Conservation (phyloP, 2,888 invertebrate species). For the Ctena decussata region DNA sequence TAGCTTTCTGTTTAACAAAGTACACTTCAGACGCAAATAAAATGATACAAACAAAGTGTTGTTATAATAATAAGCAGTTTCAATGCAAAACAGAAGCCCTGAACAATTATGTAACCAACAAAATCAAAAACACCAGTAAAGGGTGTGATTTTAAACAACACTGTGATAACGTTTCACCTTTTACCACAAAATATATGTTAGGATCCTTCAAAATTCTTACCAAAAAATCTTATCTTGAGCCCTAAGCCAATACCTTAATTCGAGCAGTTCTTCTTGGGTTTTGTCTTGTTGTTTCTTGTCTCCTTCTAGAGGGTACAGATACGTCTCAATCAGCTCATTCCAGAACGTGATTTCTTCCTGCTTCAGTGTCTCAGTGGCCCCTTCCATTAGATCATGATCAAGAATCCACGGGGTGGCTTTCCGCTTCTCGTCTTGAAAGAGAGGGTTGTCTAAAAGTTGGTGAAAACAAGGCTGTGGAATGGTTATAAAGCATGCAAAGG, state of each 20-base stretch:
- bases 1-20: too few species aligned
- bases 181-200: too few species aligned
- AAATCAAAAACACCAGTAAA: too few species aligned
- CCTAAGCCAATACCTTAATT: constrained; percentile 61
- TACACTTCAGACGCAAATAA: too few species aligned
- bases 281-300: constrained; percentile 90
- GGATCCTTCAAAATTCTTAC: too few species aligned
- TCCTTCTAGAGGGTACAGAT: constrained; percentile 97
- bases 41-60: too few species aligned
- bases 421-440: constrained; percentile 63
- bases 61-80: too few species aligned
- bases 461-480: background rate
- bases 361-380: constrained; percentile 45
- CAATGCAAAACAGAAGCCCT: too few species aligned
- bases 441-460: constrained; percentile 67
- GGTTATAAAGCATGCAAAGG: background rate
- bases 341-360: constrained; percentile 94
- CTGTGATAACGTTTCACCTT: too few species aligned
- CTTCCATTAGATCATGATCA: constrained; percentile 65
- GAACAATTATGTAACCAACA: too few species aligned
- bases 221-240: too few species aligned
- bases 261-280: constrained; percentile 62
- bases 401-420: constrained; percentile 67
- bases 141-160: too few species aligned
- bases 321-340: constrained; percentile 97